Base-by-base conservation (phyloP, 2,888 invertebrate species). In the Sericinus montela region DNA sequence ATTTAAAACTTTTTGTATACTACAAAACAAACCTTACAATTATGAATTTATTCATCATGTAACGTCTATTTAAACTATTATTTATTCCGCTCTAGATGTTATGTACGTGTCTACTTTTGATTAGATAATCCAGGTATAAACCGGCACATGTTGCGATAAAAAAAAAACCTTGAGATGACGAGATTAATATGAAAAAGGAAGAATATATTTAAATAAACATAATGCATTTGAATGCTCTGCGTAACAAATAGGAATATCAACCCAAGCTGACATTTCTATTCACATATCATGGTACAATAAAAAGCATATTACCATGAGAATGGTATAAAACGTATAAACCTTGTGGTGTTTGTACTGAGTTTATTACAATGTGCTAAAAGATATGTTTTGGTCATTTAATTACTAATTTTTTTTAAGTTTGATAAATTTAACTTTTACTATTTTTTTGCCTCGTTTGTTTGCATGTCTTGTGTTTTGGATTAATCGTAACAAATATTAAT, bases 301-400 rank as follows among this genome's bases (percentile, higher is more conserved):
- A 64, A 58, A 62, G 44, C 57, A 52, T 52, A 72, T 77, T 77
- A 65, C 57, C 72, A 75, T 76, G 61, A 71, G 64, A 68, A 73
- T 69, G 34, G 37, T 37, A 43, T 38, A 62, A 64, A 63, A 63
- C 59, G 58, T 59, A 61, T 63, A 54, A 61, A 57, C 70, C 70
- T 71, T 71, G 62, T 48, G 58, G 52, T 61, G 51, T 59, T 59
- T 49, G 50, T 66, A 56, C 56, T 16, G 14, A 29, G 29, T 14
- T 13, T 10, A n/a, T 28, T n/a, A n/a, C n/a, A n/a, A n/a, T n/a
- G n/a, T n/a, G n/a, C n/a, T n/a, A n/a, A n/a, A n/a, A n/a, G n/a
- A n/a, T n/a, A n/a, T n/a, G n/a, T n/a, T n/a, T n/a, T n/a, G n/a
- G 25, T 13, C 13, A 11, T 32, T 32, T 32, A 6, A 29, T 29